Conservation (phyloP, 2,797 vertebrate genomes). For the Selene dorsalis region DNA sequence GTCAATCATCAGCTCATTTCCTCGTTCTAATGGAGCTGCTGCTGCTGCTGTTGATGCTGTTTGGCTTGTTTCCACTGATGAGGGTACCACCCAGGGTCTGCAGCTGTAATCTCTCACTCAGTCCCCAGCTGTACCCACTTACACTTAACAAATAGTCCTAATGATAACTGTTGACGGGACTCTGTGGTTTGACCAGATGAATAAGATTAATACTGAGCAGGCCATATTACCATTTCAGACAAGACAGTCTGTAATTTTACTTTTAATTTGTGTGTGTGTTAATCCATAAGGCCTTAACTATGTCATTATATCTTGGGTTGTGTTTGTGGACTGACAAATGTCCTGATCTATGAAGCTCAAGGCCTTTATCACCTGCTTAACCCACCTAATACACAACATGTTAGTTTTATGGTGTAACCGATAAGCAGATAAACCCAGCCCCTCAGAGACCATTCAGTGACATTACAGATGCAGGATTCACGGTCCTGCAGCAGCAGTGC, state of each 20-base stretch:
- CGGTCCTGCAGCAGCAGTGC: neutral
- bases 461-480: neutral
- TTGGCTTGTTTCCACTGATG: slow-evolving; percentile 22
- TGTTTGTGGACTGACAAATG: neutral
- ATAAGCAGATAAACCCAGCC: neutral
- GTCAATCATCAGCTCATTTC: neutral
- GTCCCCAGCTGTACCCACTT: slow-evolving; percentile 7
- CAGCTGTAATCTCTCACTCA: slow-evolving; percentile 38
- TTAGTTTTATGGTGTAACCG: neutral
- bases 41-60: slow-evolving; percentile 8
- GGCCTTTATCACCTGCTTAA: neutral
- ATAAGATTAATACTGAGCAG: too few relatives aligned
- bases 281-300: too few relatives aligned
- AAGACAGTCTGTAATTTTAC: too few relatives aligned
- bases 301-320: neutral
- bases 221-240: too few relatives aligned
- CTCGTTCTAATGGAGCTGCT: slow-evolving; percentile 5
- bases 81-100: slow-evolving; percentile 27
- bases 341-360: neutral
- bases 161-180: too few relatives aligned
- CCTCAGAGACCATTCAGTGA: neutral
- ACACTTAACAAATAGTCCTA: neutral
- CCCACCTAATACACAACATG: neutral
- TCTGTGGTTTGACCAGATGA: too few relatives aligned
- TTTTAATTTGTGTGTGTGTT: too few relatives aligned